A percentile compares a stretch with the other conserved stretches of the same genome.
Evolutionary conservation across 2,888 invertebrate species (phyloP).

Genomic region (Maniola hyperantus): DNA sequence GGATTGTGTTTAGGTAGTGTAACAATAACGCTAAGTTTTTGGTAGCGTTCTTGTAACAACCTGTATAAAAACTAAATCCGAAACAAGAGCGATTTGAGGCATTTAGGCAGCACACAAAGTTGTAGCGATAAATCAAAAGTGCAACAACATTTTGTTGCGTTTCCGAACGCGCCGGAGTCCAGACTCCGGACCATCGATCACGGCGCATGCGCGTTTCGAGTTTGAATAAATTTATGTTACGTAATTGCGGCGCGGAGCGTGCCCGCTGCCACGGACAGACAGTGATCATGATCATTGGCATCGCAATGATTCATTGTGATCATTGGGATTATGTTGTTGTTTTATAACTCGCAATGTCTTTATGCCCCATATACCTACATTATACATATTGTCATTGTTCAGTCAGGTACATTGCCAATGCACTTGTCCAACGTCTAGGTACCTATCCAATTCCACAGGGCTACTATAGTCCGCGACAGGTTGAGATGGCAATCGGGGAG

Average conservation of each 20-base stretch:
- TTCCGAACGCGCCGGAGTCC: conserved; percentile 55
- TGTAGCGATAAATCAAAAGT: conserved; percentile 61
- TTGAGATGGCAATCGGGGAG: no score
- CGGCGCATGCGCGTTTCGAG: conserved; percentile 59
- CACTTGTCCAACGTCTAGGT: no score
- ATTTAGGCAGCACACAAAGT: conserved; percentile 36
- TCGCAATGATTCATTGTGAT: conserved; percentile 16
- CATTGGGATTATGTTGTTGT: conserved; percentile 59
- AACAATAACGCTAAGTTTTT: no score
- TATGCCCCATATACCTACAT: no score
- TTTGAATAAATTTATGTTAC: conserved; percentile 72
- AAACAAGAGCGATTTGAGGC: conserved; percentile 37
- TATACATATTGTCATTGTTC: no score
- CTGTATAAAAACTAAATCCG: no score
- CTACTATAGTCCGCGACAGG: no score
- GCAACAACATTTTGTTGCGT: conserved; percentile 64
- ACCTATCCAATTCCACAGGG: no score
- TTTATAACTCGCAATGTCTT: background rate
- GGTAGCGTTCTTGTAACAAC: no score
- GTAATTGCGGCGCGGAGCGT: conserved; percentile 67
- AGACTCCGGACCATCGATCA: conserved; percentile 70
- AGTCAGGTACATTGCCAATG: no score
- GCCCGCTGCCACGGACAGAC: conserved; percentile 43
- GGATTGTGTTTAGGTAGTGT: no score
- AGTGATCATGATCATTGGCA: conserved; percentile 39